These are phyloP conservation scores for Danio kyathit DNA, from an alignment of 2,797 vertebrate species.

Conservation along the genomic window DNA sequence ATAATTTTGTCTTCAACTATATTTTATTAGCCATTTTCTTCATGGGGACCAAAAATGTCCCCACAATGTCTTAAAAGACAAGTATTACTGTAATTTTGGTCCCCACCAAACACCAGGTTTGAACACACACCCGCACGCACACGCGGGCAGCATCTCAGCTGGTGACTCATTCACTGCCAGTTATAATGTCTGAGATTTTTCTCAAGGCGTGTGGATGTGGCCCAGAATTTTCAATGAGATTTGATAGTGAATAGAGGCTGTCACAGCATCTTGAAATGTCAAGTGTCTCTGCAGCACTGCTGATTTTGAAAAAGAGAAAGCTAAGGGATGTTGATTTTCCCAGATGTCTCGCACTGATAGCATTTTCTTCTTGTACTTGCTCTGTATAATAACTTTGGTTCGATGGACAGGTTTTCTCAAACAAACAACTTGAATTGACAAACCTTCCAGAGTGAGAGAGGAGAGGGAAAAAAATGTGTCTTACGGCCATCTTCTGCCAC, in stretches of 20 bases:
- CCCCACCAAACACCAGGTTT: no score
- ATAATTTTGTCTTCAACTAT: no score
- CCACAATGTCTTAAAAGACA: no score
- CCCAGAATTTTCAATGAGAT: slow-evolving; percentile 51
- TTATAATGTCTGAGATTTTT: slow-evolving; percentile 44
- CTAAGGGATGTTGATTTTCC: slow-evolving; percentile 29
- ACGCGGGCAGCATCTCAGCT: slow-evolving; percentile 6
- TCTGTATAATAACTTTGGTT: slow-evolving; percentile 37
- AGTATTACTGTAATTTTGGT: no score
- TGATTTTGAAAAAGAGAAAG: slow-evolving; percentile 23
- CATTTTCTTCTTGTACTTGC: slow-evolving; percentile 16
- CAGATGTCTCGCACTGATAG: slow-evolving; percentile 41
- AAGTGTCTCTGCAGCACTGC: slow-evolving; percentile 47
- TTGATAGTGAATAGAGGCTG: slow-evolving; percentile 30
- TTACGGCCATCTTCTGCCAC: slow-evolving; percentile 82
- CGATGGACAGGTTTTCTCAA: slow-evolving; percentile 39
- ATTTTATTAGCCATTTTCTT: no score
- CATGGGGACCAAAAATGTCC: no score
- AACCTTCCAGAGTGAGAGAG: background rate
- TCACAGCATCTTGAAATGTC: slow-evolving; percentile 49
- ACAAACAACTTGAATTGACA: slow-evolving; percentile 30
- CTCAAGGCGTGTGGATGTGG: slow-evolving; percentile 47
- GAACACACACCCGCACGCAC: no score
- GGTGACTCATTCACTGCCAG: slow-evolving; percentile 56
- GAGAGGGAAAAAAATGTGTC: slow-evolving; percentile 46